Conservation (phyloP, 2,888 invertebrate species). For the Anthrax anthrax region DNA sequence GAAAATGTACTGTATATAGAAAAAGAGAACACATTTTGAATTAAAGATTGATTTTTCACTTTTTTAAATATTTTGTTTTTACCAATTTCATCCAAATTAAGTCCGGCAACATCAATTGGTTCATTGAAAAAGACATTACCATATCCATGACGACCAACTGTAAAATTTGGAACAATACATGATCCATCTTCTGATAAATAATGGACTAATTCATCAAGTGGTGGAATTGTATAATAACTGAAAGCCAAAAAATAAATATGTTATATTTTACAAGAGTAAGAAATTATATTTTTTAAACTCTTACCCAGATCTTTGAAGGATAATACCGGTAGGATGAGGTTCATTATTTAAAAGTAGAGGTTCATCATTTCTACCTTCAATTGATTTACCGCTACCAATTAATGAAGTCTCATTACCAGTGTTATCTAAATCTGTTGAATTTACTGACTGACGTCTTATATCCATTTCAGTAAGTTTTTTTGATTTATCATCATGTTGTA, state of each 20-base stretch:
- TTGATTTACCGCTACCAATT: constrained; percentile 12
- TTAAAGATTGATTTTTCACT: not conserved
- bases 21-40: too few species aligned
- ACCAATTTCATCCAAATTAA: constrained; percentile 80
- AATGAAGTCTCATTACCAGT: constrained; percentile 14
- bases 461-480: constrained; percentile 3
- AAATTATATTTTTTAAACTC: not conserved
- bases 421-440: not conserved
- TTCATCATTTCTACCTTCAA: constrained; percentile 13
- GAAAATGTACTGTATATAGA: constrained; percentile 56
- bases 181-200: constrained; percentile 57
- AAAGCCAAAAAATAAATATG: not conserved
- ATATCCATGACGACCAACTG: constrained; percentile 77
- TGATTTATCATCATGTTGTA: not conserved
- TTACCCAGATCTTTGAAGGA: constrained; percentile 53
- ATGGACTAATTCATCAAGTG: constrained; percentile 61
- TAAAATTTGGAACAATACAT: constrained; percentile 74
- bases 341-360: constrained; percentile 9
- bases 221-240: constrained; percentile 77
- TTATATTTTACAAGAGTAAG: not conserved
- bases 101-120: constrained; percentile 65
- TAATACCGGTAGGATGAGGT: constrained; percentile 61
- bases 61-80: constrained; percentile 5
- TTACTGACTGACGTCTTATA: not conserved
- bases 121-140: constrained; percentile 82